Percentiles rank a stretch among this genome's conserved stretches.
phyloP scores from a whole-genome alignment of 2,888 invertebrate genomes.

The Palloptera scutellata region DNA sequence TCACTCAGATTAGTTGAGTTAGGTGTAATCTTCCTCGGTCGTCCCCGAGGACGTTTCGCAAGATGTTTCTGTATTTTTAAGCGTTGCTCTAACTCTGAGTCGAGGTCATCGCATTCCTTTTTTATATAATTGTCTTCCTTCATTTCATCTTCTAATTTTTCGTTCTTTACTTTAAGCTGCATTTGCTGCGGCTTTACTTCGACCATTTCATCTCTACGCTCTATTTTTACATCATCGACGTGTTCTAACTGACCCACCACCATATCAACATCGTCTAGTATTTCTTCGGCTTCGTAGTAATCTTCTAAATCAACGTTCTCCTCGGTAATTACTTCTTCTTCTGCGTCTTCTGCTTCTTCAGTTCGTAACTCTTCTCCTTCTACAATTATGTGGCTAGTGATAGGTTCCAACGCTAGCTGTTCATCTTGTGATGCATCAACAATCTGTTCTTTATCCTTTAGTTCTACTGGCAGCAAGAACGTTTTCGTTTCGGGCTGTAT shows the following conservation, averaged over 20 bases:
- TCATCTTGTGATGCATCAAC: slow-evolving; percentile 13
- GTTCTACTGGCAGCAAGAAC: slow-evolving; percentile 21
- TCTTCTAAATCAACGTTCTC: slow-evolving; percentile 25
- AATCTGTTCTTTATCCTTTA: neutral
- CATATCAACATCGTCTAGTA: slow-evolving; percentile 30
- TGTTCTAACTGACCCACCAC: slow-evolving; percentile 34
- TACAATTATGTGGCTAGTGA: slow-evolving; percentile 15
- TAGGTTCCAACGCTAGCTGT: slow-evolving; percentile 2
- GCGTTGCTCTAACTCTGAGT: neutral
- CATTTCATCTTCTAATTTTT: slow-evolving; percentile 2
- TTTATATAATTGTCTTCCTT: neutral
- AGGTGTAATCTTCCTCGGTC: neutral
- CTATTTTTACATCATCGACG: slow-evolving; percentile 20
- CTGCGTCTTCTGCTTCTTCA: slow-evolving; percentile 30
- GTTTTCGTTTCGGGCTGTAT: slow-evolving; percentile 32
- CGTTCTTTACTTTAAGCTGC: neutral
- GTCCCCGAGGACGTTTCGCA: neutral
- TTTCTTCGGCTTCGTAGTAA: slow-evolving; percentile 28
- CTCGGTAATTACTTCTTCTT: slow-evolving; percentile 11
- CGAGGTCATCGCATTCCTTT: neutral
- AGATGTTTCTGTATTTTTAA: neutral
- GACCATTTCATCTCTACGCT: slow-evolving; percentile 1
- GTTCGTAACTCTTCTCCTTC: slow-evolving; percentile 28
- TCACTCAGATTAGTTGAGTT: neutral
- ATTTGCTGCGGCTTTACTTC: neutral